Conservation (phyloP, 2,113 vertebrate genomes). For the Vanacampus margaritifer region DNA sequence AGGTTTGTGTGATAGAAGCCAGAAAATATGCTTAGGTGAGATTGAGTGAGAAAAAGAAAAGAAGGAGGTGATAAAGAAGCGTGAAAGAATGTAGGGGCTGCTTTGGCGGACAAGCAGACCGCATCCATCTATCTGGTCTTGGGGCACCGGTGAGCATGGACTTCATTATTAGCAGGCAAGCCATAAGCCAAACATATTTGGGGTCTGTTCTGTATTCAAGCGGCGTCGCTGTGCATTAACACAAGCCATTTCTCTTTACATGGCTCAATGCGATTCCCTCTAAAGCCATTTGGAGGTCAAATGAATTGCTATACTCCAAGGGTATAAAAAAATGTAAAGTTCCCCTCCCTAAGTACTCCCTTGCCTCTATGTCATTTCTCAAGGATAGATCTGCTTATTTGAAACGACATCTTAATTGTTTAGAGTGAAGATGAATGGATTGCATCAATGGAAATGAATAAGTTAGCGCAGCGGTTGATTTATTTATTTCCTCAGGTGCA, state of each 20-base stretch:
- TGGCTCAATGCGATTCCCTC: constrained; percentile 62
- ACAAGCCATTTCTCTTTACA: constrained; percentile 66
- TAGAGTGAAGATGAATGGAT: constrained; percentile 47
- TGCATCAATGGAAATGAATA: constrained; percentile 55
- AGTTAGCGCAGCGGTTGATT: constrained; percentile 44
- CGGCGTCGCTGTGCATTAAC: constrained; percentile 56
- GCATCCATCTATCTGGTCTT: constrained; percentile 62
- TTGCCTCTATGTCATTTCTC: constrained; percentile 30
- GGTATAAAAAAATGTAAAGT: constrained; percentile 13
- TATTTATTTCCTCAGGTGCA: constrained; percentile 47
- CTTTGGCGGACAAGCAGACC: constrained; percentile 55
- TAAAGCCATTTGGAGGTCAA: constrained; percentile 62
- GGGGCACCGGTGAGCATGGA: constrained; percentile 42
- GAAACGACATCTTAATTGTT: constrained; percentile 56
- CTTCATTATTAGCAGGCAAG: constrained; percentile 54
- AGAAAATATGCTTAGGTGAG: constrained; percentile 36
- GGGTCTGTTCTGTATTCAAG: constrained; percentile 56
- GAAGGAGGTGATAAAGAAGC: constrained; percentile 7
- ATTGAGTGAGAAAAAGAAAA: constrained; percentile 9
- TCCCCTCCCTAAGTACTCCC: constrained; percentile 43
- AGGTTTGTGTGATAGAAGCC: constrained; percentile 51
- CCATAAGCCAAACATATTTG: constrained; percentile 50
- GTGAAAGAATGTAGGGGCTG: constrained; percentile 31
- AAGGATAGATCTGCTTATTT: constrained; percentile 43
- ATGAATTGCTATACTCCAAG: constrained; percentile 47